These are phyloP conservation scores for Cryptocephalus moraei DNA, from an alignment of 2,888 invertebrate species.

Conservation along the genomic window DNA sequence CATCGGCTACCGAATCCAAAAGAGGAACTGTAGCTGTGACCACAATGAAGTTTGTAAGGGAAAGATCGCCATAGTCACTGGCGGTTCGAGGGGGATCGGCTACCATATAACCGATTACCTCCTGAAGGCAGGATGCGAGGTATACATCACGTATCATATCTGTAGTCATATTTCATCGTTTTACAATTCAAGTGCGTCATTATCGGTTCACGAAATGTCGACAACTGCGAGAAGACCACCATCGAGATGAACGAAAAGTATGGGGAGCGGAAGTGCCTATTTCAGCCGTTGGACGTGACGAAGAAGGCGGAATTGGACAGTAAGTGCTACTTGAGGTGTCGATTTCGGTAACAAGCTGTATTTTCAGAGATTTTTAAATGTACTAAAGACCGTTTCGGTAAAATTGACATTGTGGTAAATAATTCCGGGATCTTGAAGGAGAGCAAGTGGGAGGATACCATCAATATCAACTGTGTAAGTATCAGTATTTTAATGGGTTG, in stretches of 20 bases:
- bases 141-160: constrained; percentile 20
- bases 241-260: constrained; percentile 35
- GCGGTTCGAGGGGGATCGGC: constrained; percentile 59
- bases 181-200: constrained; percentile 24
- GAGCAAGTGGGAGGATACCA: constrained; percentile 25
- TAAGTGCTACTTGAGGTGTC: constrained; percentile 3
- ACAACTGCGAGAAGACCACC: constrained; percentile 36
- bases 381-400: constrained; percentile 23
- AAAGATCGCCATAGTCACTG: constrained; percentile 59
- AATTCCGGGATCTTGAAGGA: constrained; percentile 38
- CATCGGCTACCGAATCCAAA: neutral
- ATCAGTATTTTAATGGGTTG: too few relatives aligned
- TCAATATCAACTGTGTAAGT: constrained; percentile 6
- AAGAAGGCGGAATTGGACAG: constrained; percentile 29
- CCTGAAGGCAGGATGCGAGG: constrained; percentile 58
- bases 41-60: constrained; percentile 38
- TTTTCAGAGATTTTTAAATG: constrained; percentile 24
- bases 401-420: constrained; percentile 37
- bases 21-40: neutral
- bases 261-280: constrained; percentile 39
- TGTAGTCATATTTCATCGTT: neutral
- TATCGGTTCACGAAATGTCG: constrained; percentile 33
- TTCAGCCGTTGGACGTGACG: constrained; percentile 43
- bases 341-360: neutral
- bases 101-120: constrained; percentile 54